Base-by-base conservation (phyloP, 2,113 vertebrate genomes). In the Odobenus rosmarus region DNA sequence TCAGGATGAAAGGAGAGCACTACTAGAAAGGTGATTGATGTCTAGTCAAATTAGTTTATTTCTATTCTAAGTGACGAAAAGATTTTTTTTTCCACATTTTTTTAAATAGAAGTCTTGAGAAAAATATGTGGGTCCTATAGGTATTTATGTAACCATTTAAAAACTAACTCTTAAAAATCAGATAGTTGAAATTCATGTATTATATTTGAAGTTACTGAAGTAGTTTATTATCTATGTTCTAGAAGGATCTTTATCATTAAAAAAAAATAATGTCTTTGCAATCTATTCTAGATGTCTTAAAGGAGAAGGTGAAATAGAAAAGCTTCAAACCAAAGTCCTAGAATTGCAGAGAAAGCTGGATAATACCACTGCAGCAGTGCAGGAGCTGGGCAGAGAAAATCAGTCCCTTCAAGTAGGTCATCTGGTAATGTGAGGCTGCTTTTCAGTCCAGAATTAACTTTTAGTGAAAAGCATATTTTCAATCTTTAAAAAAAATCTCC, bases 291-390 rank as follows among this genome's bases (percentile, higher is more conserved):
- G 99, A 96, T 99, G 99, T 98, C 99, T 99, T 95, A 99, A 99
- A 97, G 99, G 99, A n/a, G 99, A 99, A 97, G 99, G 99, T 4
- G 99, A 99, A 98, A 99, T 99, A n/a, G 99, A 99, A 98, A 99
- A 99, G 93, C 99, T 99, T 97, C 99, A 99, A 98, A 98, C 98
- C 98, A 99, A 99, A 99, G 98, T 99, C 74, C 90, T 99, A 97
- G 99, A 99, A 96, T 97, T 99, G 98, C 99, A 99, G 94, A 99
- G 99, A 97, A 99, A 99, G 97, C 98, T 99, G 98, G 99, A 99
- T 24, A 99, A 99, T 97, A 99, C 99, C 2, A 99, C 99, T 0
- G 99, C 99, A 39, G 99, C 99, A 57, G 99, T 99, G 99, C 99
- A 99, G 98, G 99, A 99, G 94, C 99, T 99, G 59, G 99, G 99